Evolutionary conservation across 2,888 invertebrate genomes (phyloP), one percentile per base, ranked within the genome.

Genomic region (Stomorhina lunata): DNA sequence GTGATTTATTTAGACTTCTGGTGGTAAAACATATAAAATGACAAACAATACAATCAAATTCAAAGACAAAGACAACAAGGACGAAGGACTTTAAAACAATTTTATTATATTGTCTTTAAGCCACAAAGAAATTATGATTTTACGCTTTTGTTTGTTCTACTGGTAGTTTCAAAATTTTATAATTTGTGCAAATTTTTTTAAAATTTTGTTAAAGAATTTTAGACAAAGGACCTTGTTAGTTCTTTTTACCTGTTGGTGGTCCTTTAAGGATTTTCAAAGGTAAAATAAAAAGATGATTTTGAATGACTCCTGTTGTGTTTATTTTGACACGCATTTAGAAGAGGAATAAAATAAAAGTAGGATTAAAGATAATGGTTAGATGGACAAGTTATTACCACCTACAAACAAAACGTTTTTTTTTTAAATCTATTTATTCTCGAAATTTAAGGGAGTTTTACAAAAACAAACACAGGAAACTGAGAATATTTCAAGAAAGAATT

Each of bases 71-170:
- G n/a, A n/a, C n/a, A n/a, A n/a, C n/a, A n/a, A n/a, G n/a, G n/a
- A n/a, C n/a, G 53, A 83, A 83, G 65, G 65, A 48, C 65, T 34
- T 7, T 45, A 22, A 45, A 78, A 78, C 25, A 71, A 20, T 63
- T 71, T 43, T 25, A 20, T 45, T 45, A 12, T 34, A 2, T 37
- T 57, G 27, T 20, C 20, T 72, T 72, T 61, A 29, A 55, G 68
- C 78, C 81, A 71, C 81, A 82, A 75, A 65, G 57, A 75, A 69
- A 40, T 82, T 75, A 79, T 69, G 57, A 82, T 78, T 82, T 78
- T 75, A 75, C 10, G 45, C 20, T 25, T 1, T 12, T 10, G 37
- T 37, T 4, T 37, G 0, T n/a, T 57, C 59, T 68, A n/a, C 37
- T 77, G 65, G 45, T 9, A 45, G 34, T 45, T 48, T 17, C n/a